Evolutionary conservation across 2,797 vertebrate species (phyloP).

Genomic region (Chrosomus eos): DNA sequence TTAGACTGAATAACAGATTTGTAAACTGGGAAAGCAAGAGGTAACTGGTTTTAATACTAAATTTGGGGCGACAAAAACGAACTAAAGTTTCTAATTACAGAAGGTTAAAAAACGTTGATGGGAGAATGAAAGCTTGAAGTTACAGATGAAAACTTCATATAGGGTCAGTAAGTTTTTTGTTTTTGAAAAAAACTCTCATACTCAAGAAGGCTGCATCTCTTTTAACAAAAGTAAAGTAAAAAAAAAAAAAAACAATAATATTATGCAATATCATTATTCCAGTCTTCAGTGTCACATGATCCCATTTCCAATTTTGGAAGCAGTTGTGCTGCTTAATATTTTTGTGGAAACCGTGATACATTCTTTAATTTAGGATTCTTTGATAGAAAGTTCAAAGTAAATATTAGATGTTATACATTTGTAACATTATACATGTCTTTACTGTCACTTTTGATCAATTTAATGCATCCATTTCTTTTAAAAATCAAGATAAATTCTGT

Average conservation of each 20-base stretch:
- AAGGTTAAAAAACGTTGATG: not conserved
- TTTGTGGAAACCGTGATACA: not conserved
- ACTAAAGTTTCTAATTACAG: slow-evolving; percentile 6
- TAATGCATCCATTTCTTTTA: not conserved
- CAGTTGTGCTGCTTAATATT: not conserved
- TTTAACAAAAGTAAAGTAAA: not conserved
- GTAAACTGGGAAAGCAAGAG: slow-evolving; percentile 19
- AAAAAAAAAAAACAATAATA: not conserved
- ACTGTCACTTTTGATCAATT: not conserved
- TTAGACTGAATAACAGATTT: slow-evolving; percentile 1
- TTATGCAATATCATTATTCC: not conserved
- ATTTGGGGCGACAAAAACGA: not conserved
- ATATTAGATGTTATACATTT: too few species aligned
- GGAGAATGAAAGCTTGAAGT: not conserved
- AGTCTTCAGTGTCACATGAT: not conserved
- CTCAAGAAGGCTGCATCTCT: not conserved
- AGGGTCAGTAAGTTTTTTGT: not conserved
- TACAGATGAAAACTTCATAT: not conserved
- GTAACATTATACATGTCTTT: not conserved
- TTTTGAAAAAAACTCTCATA: not conserved
- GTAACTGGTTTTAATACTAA: slow-evolving; percentile 19
- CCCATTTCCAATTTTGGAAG: not conserved
- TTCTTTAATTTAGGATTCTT: not conserved
- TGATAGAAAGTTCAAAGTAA: not conserved
- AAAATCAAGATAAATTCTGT: too few species aligned